These are phyloP conservation scores for Heteropelma amictum DNA, from an alignment of 2,888 invertebrate species.

Conservation along the genomic window DNA sequence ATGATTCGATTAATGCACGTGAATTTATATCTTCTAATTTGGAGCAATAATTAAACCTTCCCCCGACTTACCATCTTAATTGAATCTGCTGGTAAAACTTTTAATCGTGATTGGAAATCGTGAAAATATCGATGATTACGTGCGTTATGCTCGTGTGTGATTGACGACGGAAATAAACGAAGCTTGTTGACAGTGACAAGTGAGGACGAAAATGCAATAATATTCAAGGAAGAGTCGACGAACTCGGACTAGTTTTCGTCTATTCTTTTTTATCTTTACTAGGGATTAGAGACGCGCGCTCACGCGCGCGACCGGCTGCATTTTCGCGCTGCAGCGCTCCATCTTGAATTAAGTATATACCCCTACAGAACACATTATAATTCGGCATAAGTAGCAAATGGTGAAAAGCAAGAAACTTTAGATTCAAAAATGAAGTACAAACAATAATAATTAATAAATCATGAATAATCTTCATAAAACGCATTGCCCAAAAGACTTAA, in stretches of 20 bases:
- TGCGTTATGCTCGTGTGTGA: slow-evolving; percentile 22
- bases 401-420: too few relatives aligned
- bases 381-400: too few relatives aligned
- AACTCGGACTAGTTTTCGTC: neutral
- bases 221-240: slow-evolving; percentile 40
- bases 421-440: too few relatives aligned
- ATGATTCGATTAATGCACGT: neutral
- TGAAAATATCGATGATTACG: slow-evolving; percentile 25
- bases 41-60: neutral
- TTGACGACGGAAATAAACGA: slow-evolving; percentile 49
- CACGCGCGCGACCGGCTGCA: too few relatives aligned
- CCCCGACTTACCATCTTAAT: slow-evolving; percentile 19
- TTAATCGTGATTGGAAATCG: slow-evolving; percentile 1
- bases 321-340: too few relatives aligned
- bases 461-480: too few relatives aligned
- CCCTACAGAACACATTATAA: too few relatives aligned
- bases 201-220: slow-evolving; percentile 5
- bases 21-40: neutral
- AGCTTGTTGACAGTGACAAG: slow-evolving; percentile 49
- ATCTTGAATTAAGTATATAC: too few relatives aligned
- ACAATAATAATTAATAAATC: too few relatives aligned
- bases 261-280: neutral
- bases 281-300: neutral
- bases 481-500: too few relatives aligned
- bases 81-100: neutral